These are phyloP conservation scores for Drosophila sp. DNA, from an alignment of 1,140 invertebrate genomes.

Conservation along the genomic window DNA sequence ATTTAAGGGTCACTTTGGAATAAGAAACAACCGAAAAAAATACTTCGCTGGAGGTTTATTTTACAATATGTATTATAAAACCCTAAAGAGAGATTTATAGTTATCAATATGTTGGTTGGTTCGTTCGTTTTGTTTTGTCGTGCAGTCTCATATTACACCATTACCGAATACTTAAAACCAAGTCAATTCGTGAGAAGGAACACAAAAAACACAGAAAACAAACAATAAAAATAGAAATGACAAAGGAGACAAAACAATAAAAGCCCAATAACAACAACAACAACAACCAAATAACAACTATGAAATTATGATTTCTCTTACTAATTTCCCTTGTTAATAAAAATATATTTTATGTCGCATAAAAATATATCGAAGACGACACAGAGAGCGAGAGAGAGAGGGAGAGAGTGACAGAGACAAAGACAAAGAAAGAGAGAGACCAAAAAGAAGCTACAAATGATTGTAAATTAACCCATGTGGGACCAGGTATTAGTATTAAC, in stretches of 20 bases:
- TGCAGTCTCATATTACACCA: constrained; percentile 23
- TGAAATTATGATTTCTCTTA: constrained; percentile 76
- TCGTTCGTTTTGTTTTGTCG: neutral
- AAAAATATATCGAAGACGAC: constrained; percentile 42
- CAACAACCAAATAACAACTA: constrained; percentile 52
- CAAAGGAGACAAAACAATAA: neutral
- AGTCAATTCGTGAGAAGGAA: constrained; percentile 33
- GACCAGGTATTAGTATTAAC: neutral
- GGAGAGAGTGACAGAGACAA: constrained; percentile 4
- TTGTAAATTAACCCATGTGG: constrained; percentile 1
- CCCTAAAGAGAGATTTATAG: constrained; percentile 57
- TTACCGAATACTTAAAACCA: constrained; percentile 39
- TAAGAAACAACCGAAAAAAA: neutral
- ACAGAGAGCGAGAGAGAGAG: too few relatives aligned
- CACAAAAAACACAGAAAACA: constrained; percentile 30
- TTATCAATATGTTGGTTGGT: constrained; percentile 34
- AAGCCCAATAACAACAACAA: constrained; percentile 34
- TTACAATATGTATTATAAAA: constrained; percentile 49
- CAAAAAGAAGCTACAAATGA: neutral
- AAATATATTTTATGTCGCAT: constrained; percentile 64
- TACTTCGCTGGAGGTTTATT: constrained; percentile 68
- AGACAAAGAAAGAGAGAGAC: neutral
- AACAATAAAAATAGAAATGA: constrained; percentile 42
- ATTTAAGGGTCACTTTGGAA: constrained; percentile 32
- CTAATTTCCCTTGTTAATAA: constrained; percentile 79